phyloP scores from a whole-genome alignment of 2,113 vertebrate species.

The Zosterops japonicus region DNA sequence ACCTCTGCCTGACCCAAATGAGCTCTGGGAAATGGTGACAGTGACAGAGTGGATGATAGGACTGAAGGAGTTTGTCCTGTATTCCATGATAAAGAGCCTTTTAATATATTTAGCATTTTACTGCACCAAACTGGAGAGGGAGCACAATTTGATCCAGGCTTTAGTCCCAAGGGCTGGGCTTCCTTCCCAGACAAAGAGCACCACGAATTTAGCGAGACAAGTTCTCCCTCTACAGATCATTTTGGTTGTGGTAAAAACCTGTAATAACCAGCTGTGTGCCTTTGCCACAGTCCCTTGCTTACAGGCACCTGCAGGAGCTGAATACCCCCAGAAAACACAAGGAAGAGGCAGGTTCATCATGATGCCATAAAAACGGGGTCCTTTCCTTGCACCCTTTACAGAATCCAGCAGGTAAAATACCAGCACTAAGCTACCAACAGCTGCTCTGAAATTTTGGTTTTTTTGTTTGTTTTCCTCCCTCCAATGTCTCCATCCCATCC shows the following conservation, averaged over 20 bases:
- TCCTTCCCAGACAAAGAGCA: not conserved
- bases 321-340: not conserved
- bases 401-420: not conserved
- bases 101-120: not conserved
- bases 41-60: not conserved
- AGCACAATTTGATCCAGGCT: not conserved
- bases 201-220: not conserved
- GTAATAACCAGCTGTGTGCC: no score
- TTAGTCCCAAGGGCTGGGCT: not conserved
- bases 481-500: accelerated
- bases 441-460: not conserved
- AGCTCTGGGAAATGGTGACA: not conserved
- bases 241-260: not conserved
- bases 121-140: not conserved
- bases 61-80: not conserved
- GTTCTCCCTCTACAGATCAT: not conserved
- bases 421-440: not conserved
- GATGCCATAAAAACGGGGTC: accelerated
- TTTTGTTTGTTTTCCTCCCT: not conserved
- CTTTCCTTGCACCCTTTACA: not conserved
- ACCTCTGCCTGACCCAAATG: not conserved
- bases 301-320: not conserved
- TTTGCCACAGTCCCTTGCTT: not conserved
- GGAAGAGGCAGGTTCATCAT: not conserved
- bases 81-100: not conserved